Percentiles rank a stretch among this genome's conserved stretches.
phyloP scores from a whole-genome alignment of 2,113 vertebrate species.

The Phasianus colchicus region DNA sequence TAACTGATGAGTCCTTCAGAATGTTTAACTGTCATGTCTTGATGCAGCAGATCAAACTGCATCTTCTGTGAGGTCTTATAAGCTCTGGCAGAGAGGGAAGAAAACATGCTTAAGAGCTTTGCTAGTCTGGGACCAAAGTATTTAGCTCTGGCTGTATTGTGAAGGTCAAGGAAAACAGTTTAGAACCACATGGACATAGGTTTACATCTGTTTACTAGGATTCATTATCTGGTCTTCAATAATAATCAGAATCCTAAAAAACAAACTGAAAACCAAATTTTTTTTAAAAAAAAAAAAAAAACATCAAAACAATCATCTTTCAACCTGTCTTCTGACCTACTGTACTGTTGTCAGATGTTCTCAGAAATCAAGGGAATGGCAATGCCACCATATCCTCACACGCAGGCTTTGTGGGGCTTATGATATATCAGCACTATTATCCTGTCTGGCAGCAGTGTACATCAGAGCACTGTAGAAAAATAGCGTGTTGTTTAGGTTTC shows the following conservation, averaged over 20 bases:
- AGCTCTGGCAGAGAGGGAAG: not conserved
- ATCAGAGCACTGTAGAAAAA: not conserved
- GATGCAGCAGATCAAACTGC: not conserved
- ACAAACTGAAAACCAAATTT: not conserved
- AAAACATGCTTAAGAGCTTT: not conserved
- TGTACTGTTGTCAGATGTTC: not conserved
- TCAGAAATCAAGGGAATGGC: not conserved
- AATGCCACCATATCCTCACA: not conserved
- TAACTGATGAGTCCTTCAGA: not conserved
- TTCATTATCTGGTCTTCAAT: not conserved
- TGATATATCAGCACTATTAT: not conserved
- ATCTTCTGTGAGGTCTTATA: not conserved
- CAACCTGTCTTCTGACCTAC: not conserved
- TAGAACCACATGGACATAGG: not conserved
- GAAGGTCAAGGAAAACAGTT: not conserved
- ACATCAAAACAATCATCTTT: not conserved
- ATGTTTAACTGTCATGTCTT: not conserved
- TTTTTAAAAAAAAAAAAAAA: not conserved
- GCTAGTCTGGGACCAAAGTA: not conserved
- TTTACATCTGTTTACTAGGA: not conserved
- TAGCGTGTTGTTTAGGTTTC: accelerated
- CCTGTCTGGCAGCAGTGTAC: not conserved
- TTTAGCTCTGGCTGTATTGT: not conserved
- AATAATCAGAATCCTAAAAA: not conserved
- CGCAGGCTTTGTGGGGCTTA: not conserved